Evolutionary conservation across 1,140 invertebrate genomes (phyloP), one percentile per base, ranked within the genome.

Genomic region (Brachionus asplanchnoidis): DNA sequence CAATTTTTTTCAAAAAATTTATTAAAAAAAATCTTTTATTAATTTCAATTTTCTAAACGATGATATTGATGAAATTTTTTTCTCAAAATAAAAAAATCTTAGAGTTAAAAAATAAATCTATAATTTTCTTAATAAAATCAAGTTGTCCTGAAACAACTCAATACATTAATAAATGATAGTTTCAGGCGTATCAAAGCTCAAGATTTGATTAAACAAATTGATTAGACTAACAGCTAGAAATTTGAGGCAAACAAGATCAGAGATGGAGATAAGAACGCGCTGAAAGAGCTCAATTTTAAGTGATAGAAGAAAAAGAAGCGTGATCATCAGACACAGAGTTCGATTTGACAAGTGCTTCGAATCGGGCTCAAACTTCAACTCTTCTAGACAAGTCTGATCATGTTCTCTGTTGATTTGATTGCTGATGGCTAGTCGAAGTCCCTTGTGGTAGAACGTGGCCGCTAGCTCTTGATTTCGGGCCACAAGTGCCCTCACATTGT

Each of bases 191-290:
- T 42, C 36, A 73, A 73, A 73, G 17, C 32, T 44, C 17, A 73
- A 73, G 42, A 73, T 42, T 73, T 73, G 32, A 73, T 73, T 73
- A 12, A 73, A 42, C n/a, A 73, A 42, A 73, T 73, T 73, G 32
- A 73, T 73, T 73, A 73, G 28, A 42, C n/a, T 40, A 42, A 73
- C 11, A 20, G 40, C 7, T 40, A 73, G 4, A 42, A 42, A 73
- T 73, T 73, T 73, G 8, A 73, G 36, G 9, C n/a, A 73, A 17
- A 73, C 14, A 73, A 73, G 42, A 20, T 73, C 68, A 42, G 23
- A 73, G 14, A 73, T 14, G n/a, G 23, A 3, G 32, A 68, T 68
- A 14, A 68, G 14, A 32, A 68, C 2, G 0, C 6, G 12, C 32
- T 68, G 66, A 68, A 68, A 40, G 23, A 68, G 32, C 14, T 68